Evolutionary conservation across 2,113 vertebrate species (phyloP), one percentile per base, ranked within the genome.

Genomic region (Montifringilla adamsi): DNA sequence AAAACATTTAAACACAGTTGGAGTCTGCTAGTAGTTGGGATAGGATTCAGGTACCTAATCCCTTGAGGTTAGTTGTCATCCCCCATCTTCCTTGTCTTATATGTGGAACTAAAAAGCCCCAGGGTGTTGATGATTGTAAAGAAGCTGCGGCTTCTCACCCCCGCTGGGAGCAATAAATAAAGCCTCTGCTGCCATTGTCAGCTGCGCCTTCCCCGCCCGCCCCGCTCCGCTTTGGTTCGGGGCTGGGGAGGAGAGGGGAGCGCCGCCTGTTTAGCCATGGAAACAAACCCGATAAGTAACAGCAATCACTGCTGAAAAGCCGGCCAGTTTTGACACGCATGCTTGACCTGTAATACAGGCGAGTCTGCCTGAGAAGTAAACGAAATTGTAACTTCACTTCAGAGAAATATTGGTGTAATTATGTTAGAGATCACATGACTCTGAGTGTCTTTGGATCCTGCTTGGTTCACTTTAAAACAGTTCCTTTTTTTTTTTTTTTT

Each of bases 31-130:
- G 98, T 98, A 97, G 98, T 98, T 97, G 98, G 98, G 98, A 98
- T 99, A 99, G 98, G 98, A 99, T 98, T 99, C 99, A 98, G 98
- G 98, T 99, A 99, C 98, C 98, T 99, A 99, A 99, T 99, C 99
- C 98, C 98, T 98, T 95, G 97, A 97, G 98, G 98, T 98, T 98
- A 98, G 98, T 98, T 93, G 94, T 97, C 97, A 97, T 95, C 93
- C 95, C 95, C 96, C 95, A 97, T 94, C 95, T 98, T 97, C 96
- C 97, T 98, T 96, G 92, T 98, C 97, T 98, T 98, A 97, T 98
- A 98, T 92, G 96, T 98, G 98, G 98, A 98, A 98, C 97, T 98
- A 98, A 98, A 98, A 98, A 98, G 97, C 98, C 98, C 98, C 98
- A 96, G 98, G 98, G 98, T 99, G 98, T 98, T 98, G 98, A 98